phyloP scores from a whole-genome alignment of 2,797 vertebrate species.

The Siniperca undulata region DNA sequence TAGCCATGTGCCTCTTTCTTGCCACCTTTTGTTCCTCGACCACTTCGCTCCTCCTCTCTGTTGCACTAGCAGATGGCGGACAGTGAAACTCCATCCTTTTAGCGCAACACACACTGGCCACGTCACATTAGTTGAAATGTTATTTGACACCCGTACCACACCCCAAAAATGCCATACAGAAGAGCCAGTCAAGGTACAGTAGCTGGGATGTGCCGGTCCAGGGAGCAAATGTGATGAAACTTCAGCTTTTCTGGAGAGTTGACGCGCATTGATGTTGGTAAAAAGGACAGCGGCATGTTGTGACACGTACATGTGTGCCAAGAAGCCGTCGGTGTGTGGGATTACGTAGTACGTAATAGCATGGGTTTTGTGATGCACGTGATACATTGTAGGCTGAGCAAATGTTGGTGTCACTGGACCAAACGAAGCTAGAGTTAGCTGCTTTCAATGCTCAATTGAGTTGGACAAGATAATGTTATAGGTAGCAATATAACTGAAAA shows the following conservation, averaged over 20 bases:
- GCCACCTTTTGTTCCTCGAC: constrained; percentile 1
- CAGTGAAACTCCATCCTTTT: constrained; percentile 14
- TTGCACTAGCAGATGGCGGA: constrained; percentile 11
- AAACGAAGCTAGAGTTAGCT: neutral
- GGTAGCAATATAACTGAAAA: neutral
- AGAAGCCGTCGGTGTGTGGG: neutral
- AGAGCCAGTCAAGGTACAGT: constrained; percentile 4
- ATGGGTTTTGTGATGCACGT: neutral
- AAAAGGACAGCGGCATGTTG: neutral
- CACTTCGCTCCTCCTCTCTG: constrained; percentile 22
- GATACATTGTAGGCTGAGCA: constrained; percentile 1
- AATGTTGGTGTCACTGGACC: neutral
- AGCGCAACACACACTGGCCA: constrained; percentile 1
- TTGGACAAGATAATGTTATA: neutral
- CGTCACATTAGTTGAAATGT: neutral
- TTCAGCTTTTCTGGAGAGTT: constrained; percentile 13
- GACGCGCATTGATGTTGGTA: neutral
- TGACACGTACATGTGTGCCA: neutral
- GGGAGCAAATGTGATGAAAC: constrained; percentile 6
- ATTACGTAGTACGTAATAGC: neutral
- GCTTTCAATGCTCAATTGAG: neutral
- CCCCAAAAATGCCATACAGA: constrained; percentile 7
- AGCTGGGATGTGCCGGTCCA: constrained; percentile 11
- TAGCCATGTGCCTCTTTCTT: neutral
- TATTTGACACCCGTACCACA: constrained; percentile 18